phyloP scores from a whole-genome alignment of 2,888 invertebrate genomes.

The Drosophila nigritarsus region DNA sequence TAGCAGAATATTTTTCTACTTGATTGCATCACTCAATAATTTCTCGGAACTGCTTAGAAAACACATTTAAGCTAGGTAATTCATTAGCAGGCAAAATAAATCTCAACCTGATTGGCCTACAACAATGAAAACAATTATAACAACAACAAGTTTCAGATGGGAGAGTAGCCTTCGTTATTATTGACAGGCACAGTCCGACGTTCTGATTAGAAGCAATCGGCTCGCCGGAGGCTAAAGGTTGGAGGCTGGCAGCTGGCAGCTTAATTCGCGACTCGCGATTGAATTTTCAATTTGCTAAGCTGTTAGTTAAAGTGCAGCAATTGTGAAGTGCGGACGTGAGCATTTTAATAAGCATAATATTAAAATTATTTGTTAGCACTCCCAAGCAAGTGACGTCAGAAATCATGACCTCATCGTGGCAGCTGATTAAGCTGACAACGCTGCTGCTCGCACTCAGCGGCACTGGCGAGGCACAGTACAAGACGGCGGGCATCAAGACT shows the following conservation, averaged over 20 bases:
- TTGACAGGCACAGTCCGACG: conserved; percentile 58
- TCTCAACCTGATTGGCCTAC: conserved; percentile 8
- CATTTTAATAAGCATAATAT: conserved; percentile 18
- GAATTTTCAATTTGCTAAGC: conserved; percentile 22
- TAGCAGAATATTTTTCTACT: background rate
- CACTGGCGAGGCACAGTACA: conserved; percentile 66
- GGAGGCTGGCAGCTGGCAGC: conserved; percentile 28
- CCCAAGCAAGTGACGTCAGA: conserved; percentile 8
- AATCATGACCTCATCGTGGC: conserved; percentile 64
- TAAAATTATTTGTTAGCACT: background rate
- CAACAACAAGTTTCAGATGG: conserved; percentile 18
- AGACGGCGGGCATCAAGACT: conserved; percentile 81
- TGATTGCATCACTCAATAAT: conserved; percentile 26
- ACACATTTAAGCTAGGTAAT: conserved; percentile 6
- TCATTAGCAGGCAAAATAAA: conserved; percentile 5
- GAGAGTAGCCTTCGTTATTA: conserved; percentile 53
- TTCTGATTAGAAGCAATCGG: conserved; percentile 56
- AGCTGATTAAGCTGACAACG: conserved; percentile 27
- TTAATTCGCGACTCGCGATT: conserved; percentile 34
- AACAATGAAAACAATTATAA: conserved; percentile 8
- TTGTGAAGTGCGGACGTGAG: conserved; percentile 55
- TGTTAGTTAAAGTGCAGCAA: conserved; percentile 71
- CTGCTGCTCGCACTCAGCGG: conserved; percentile 42
- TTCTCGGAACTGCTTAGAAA: conserved; percentile 35
- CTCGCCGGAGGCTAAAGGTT: conserved; percentile 6